These are phyloP conservation scores for Macrotis lagotis DNA, from an alignment of 2,113 vertebrate genomes.

Conservation along the genomic window DNA sequence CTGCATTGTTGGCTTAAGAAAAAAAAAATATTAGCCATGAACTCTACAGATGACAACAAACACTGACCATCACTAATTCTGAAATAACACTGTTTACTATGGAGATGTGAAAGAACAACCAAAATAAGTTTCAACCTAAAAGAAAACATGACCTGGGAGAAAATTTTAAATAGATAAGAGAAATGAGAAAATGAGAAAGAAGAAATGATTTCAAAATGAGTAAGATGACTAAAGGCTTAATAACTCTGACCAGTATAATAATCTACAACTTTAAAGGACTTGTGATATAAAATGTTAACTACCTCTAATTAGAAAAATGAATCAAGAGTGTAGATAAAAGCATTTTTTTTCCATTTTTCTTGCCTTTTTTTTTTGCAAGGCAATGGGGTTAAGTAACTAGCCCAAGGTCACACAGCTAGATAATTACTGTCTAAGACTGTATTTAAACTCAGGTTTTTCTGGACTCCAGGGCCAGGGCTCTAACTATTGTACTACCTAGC, in stretches of 20 bases:
- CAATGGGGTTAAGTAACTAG: too few relatives aligned
- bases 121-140: background rate
- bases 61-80: conserved; percentile 2
- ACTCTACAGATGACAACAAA: conserved; percentile 23
- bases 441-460: too few relatives aligned
- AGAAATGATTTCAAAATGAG: conserved; percentile 21
- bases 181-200: conserved; percentile 1
- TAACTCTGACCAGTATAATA: background rate
- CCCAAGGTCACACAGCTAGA: too few relatives aligned
- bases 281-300: background rate
- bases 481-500: too few relatives aligned
- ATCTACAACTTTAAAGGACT: background rate
- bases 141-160: background rate
- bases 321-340: background rate
- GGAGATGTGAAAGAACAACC: background rate
- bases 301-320: background rate
- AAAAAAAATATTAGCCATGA: background rate
- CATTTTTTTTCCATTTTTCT: background rate
- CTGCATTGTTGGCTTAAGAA: conserved; percentile 14
- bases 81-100: background rate
- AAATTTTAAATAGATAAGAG: conserved; percentile 13
- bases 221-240: background rate
- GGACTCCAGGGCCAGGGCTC: too few relatives aligned
- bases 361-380: too few relatives aligned
- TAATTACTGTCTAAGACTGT: too few relatives aligned